A percentile compares a stretch with the other conserved stretches of the same genome.
Evolutionary conservation across 2,888 invertebrate genomes (phyloP).

Genomic region (Sarcophaga rosellei): DNA sequence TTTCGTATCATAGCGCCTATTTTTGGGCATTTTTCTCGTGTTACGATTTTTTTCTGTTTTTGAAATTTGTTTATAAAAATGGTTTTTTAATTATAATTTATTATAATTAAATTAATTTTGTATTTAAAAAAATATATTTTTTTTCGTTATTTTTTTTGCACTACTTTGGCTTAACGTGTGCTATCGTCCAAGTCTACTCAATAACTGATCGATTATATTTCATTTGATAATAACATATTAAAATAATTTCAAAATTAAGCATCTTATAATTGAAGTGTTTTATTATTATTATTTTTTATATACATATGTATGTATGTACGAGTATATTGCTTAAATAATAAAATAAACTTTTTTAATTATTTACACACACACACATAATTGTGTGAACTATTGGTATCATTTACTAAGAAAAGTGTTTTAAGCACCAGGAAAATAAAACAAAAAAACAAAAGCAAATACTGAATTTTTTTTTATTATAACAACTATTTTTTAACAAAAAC

Average conservation of each 20-base stretch:
- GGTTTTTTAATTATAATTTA: not conserved
- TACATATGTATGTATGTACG: too few relatives aligned
- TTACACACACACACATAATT: slow-evolving; percentile 5
- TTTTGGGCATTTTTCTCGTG: slow-evolving; percentile 74
- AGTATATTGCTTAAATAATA: slow-evolving; percentile 41
- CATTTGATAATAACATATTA: slow-evolving; percentile 43
- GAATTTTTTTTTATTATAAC: not conserved
- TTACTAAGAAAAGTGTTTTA: not conserved
- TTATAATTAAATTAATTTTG: not conserved
- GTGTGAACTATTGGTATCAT: not conserved
- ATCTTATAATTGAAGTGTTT: slow-evolving; percentile 59
- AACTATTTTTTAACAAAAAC: slow-evolving; percentile 5
- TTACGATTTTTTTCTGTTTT: not conserved
- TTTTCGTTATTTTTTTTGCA: not conserved
- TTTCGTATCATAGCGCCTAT: slow-evolving; percentile 77
- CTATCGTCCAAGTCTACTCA: slow-evolving; percentile 71
- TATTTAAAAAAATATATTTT: not conserved
- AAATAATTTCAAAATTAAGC: slow-evolving; percentile 38
- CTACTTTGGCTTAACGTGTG: slow-evolving; percentile 26
- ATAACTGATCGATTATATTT: slow-evolving; percentile 73
- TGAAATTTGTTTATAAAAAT: slow-evolving; percentile 8
- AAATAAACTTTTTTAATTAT: slow-evolving; percentile 21
- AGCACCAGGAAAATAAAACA: slow-evolving; percentile 28
- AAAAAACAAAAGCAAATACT: not conserved
- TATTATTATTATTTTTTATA: slow-evolving; percentile 30